Base-by-base conservation (phyloP, 1,140 invertebrate species). In the Drosophila subpulchrella region DNA sequence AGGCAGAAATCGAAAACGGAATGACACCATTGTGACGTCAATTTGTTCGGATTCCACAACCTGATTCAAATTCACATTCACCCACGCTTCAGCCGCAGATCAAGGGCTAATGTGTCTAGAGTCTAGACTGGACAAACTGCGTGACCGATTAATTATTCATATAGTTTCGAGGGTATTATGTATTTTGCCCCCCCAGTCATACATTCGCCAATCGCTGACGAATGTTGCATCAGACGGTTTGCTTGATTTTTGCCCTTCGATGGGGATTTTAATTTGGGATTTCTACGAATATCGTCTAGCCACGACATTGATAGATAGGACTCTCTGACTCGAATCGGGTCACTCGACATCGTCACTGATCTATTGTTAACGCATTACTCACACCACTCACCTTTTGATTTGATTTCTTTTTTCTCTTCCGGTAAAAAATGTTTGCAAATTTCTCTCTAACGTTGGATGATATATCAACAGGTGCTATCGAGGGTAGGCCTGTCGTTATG, bases 331-430 rank as follows among this genome's bases (percentile, higher is more conserved):
- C 39, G 36, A 60, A 60, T 10, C 39, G 36, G 48, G 34, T 55
- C 71, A 61, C 62, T 24, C 4, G 24, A n/a, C 8, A 13, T 30
- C 8, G n/a, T 42, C 50, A 44, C 24, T 36, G 47, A 27, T 17
- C 42, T 30, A 30, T 55, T 39, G 38, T 12, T 6, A 6, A 30
- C 10, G 30, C 24, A 12, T 42, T 46, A 41, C 15, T 34, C 42
- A 34, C n/a, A 17, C 41, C 41, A 38, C 84, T 88, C 74, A 89
- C 84, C 85, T 84, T 63, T 89, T 89, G 77, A 81, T 84, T 89
- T 89, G 70, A 81, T 89, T 89, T 89, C 84, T 89, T 89, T 89
- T 89, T 89, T 84, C 74, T 90, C 84, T 89, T 89, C 85, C 84
- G 84, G 84, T 88, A 89, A 88, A 89, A 85, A 89, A 89, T 89